These are phyloP conservation scores for Oncorhynchus nerka DNA, from an alignment of 2,113 vertebrate genomes.

Conservation along the genomic window DNA sequence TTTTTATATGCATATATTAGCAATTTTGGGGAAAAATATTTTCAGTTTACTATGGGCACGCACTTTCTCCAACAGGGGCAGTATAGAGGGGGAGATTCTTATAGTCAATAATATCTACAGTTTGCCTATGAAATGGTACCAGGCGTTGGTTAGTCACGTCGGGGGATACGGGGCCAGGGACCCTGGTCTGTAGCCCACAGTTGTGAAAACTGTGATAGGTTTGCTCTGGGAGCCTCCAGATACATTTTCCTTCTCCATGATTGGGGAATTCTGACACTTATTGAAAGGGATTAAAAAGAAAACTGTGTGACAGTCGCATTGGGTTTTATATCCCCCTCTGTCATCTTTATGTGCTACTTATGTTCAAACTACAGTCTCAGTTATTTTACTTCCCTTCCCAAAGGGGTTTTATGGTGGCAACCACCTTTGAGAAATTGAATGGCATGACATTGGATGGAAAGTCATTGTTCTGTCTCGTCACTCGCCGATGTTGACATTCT, in stretches of 20 bases:
- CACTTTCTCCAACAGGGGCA: too few species aligned
- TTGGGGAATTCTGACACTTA: conserved; percentile 54
- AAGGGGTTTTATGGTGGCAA: conserved; percentile 51
- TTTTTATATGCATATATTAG: too few species aligned
- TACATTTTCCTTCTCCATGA: conserved; percentile 48
- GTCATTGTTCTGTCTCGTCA: conserved; percentile 22
- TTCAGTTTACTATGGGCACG: too few species aligned
- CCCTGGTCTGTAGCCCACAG: conserved; percentile 27
- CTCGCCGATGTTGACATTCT: conserved; percentile 13
- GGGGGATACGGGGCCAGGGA: conserved; percentile 8
- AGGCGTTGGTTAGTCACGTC: neutral
- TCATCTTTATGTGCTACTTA: conserved; percentile 42
- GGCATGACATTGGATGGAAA: conserved; percentile 11
- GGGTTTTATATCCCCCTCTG: conserved; percentile 44
- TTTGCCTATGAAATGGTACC: neutral
- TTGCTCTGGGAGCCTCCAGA: conserved; percentile 30
- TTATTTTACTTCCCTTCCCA: conserved; percentile 53
- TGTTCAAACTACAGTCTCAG: conserved; percentile 43
- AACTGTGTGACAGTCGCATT: conserved; percentile 40
- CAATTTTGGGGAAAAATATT: too few species aligned
- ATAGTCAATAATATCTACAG: too few species aligned
- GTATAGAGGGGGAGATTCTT: too few species aligned
- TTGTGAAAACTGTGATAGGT: conserved; percentile 36
- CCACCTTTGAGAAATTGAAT: conserved; percentile 16
- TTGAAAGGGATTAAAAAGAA: conserved; percentile 48